Conservation (phyloP, 2,797 vertebrate genomes). For the Pogoniulus pusillus region DNA sequence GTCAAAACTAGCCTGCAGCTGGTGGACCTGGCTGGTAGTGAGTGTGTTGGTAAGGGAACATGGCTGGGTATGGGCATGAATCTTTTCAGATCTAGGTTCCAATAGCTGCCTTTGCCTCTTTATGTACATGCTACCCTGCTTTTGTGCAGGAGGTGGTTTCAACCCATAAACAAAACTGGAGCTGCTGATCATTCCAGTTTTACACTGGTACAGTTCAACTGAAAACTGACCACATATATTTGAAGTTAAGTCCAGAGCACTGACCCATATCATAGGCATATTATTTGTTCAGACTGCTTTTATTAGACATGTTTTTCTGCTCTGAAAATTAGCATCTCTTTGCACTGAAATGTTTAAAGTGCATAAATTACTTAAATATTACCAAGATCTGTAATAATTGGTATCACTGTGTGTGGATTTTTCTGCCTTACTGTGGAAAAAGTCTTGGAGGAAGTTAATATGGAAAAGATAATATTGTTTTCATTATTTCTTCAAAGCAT, state of each 20-base stretch:
- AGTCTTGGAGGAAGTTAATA: slow-evolving; percentile 36
- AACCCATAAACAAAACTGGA: neutral
- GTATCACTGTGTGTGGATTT: neutral
- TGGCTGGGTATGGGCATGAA: neutral
- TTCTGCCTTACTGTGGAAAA: slow-evolving; percentile 27
- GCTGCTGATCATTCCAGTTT: neutral
- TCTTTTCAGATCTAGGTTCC: neutral
- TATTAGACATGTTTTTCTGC: slow-evolving; percentile 28
- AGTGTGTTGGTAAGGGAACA: slow-evolving; percentile 78
- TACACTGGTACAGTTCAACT: neutral
- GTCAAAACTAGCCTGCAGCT: slow-evolving; percentile 82
- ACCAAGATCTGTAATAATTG: slow-evolving; percentile 21
- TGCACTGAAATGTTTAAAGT: slow-evolving; percentile 1
- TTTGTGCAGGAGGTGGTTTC: neutral
- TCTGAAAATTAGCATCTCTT: slow-evolving; percentile 37
- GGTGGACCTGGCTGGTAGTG: slow-evolving; percentile 88
- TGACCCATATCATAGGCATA: neutral
- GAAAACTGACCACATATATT: neutral
- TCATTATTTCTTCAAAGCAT: slow-evolving; percentile 45
- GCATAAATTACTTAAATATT: slow-evolving; percentile 30
- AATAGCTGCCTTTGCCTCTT: neutral
- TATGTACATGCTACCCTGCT: neutral
- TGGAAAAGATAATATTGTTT: slow-evolving; percentile 62
- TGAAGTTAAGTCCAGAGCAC: neutral
- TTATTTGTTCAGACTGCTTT: slow-evolving; percentile 42